Base-by-base conservation (phyloP, 2,888 invertebrate genomes). In the Mystacides longicornis region DNA sequence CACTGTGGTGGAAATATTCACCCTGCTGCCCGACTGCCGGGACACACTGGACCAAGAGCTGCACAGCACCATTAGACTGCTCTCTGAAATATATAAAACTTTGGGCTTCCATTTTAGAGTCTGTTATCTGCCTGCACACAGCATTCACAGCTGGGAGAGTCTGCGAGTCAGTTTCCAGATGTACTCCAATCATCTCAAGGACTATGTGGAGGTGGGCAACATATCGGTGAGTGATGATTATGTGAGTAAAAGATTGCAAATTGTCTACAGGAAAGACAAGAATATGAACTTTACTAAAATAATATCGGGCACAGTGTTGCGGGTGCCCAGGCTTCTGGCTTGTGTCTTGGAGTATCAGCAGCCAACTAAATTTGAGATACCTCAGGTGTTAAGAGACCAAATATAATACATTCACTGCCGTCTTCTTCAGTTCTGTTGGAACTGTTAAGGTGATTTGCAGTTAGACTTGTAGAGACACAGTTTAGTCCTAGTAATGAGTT, bases 201-300 rank as follows among this genome's bases (percentile, higher is more conserved):
- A 72, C 11, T 90, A 87, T 65, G 67, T 90, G 14, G 86, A 87
- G 73, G 81, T 91, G 42, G 92, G 87, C 0, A 77, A 84, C 69
- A 66, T 93, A 37, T 87, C 89, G 19, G 66, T 85, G 46, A 85
- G 82, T 64, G 83, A 82, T 9, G 81, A 85, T 64, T 93, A 82
- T 66, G 79, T 92, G 23, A 87, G 89, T 63, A 89, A 90, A 68
- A 78, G 93, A 56, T 73, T 93, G 46, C 72, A 88, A 64, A 85
- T 89, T 60, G 83, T 79, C 43, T 86, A 82, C 66, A 74, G 75
- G 22, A 79, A 81, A 43, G 72, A 80, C 9, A 81, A 81, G 59
- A 71, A 79, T 42, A 70, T 70, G 31, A 74, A 77, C 46, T 92
- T 85, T 67, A 79, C 87, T 9, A 78, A 81, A 64, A 67, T 90